These are phyloP conservation scores for Pinctada fucata DNA, from an alignment of 2,888 invertebrate species.

Conservation along the genomic window DNA sequence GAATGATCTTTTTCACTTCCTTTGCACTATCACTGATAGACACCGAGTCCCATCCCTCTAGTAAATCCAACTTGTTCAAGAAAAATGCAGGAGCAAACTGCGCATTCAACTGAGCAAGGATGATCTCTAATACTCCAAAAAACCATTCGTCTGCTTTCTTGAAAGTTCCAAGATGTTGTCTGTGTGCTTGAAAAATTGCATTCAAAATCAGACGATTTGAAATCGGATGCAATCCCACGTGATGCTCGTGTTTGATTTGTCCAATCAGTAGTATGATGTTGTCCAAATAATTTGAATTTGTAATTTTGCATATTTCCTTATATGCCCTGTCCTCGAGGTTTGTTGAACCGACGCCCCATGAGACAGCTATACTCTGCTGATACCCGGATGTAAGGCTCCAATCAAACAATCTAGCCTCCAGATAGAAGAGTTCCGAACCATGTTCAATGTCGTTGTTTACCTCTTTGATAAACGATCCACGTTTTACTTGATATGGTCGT, in stretches of 20 bases:
- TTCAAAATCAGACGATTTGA: slow-evolving; percentile 53
- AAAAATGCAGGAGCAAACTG: slow-evolving; percentile 51
- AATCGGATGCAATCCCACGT: slow-evolving; percentile 35
- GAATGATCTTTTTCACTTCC: slow-evolving; percentile 38
- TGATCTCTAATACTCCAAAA: slow-evolving; percentile 40
- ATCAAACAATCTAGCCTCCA: slow-evolving; percentile 40
- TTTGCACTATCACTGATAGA: slow-evolving; percentile 24
- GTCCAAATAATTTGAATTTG: slow-evolving; percentile 17
- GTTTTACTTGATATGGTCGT: slow-evolving; percentile 46
- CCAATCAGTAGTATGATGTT: slow-evolving; percentile 51
- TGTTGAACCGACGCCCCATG: slow-evolving; percentile 32
- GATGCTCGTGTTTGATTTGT: slow-evolving; percentile 45
- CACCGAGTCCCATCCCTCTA: slow-evolving; percentile 36
- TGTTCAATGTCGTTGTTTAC: slow-evolving; percentile 45
- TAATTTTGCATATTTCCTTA: slow-evolving; percentile 16
- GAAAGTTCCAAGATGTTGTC: slow-evolving; percentile 49
- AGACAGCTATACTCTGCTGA: slow-evolving; percentile 27
- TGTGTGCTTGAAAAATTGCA: slow-evolving; percentile 48
- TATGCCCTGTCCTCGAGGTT: slow-evolving; percentile 37
- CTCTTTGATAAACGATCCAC: slow-evolving; percentile 44
- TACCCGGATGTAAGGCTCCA: slow-evolving; percentile 19
- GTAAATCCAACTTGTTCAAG: slow-evolving; percentile 48
- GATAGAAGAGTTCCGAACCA: slow-evolving; percentile 48
- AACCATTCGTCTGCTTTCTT: slow-evolving; percentile 45
- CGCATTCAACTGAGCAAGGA: slow-evolving; percentile 41